Percentiles rank a stretch among this genome's conserved stretches.
Conservation (phyloP, 2,113 vertebrate species). For the human (Homo sapiens) region GRCh38 chr6:12028001-12028500, state of each 20-base stretch:
- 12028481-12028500: neutral
- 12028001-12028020: neutral
- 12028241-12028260: neutral
- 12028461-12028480: neutral
- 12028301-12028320: neutral
- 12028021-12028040: neutral
- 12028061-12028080: neutral
- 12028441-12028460: neutral
- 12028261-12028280: neutral
- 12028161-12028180: neutral
- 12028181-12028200: too few relatives aligned
- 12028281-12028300: neutral
- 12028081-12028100: neutral
- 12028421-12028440: neutral
- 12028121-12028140: neutral
- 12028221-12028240: neutral
- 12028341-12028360: neutral
- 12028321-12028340: neutral
- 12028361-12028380: neutral
- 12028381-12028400: neutral
- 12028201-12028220: neutral
- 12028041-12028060: neutral
- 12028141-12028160: neutral
- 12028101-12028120: neutral
- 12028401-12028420: neutral